A percentile compares a stretch with the other conserved stretches of the same genome.
These are phyloP conservation scores for Sinonovacula constricta DNA, from an alignment of 1,140 invertebrate genomes.

Conservation along the genomic window DNA sequence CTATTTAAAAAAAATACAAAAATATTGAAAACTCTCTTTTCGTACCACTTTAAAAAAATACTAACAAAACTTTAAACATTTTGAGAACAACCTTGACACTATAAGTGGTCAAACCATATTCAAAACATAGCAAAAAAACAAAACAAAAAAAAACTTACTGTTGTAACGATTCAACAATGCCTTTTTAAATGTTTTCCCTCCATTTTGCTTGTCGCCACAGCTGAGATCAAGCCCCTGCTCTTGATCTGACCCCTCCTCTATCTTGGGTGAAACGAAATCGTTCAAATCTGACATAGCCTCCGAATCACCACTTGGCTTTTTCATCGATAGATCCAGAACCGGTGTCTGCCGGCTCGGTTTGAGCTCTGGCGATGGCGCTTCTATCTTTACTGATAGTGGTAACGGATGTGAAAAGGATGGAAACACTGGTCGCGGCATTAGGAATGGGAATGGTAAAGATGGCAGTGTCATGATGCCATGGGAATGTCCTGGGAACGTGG, in stretches of 20 bases:
- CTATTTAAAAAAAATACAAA: too few relatives aligned
- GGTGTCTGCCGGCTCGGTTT: conserved; percentile 26
- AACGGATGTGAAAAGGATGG: not conserved
- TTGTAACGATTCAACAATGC: conserved; percentile 47
- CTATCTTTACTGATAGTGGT: conserved; percentile 3
- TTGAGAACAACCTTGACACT: too few relatives aligned
- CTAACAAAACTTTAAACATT: too few relatives aligned
- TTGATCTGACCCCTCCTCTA: conserved; percentile 24
- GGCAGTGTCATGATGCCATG: conserved; percentile 23
- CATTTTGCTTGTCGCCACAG: conserved; percentile 41
- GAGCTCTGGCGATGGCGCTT: not conserved
- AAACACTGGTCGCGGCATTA: conserved; percentile 32
- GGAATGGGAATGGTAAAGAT: conserved; percentile 13
- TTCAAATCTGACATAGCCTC: conserved; percentile 16
- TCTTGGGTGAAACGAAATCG: conserved; percentile 24
- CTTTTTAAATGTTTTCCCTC: conserved; percentile 52
- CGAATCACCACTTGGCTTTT: conserved; percentile 55
- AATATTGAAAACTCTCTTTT: too few relatives aligned
- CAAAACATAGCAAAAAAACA: too few relatives aligned
- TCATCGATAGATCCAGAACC: conserved; percentile 62
- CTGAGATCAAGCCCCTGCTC: conserved; percentile 55
- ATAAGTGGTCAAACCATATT: too few relatives aligned
- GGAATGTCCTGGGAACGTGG: conserved; percentile 12
- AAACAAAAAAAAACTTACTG: conserved; percentile 33
- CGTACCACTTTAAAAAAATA: too few relatives aligned